Conservation (phyloP, 2,888 invertebrate genomes). For the Glaucopsyche alexis region DNA sequence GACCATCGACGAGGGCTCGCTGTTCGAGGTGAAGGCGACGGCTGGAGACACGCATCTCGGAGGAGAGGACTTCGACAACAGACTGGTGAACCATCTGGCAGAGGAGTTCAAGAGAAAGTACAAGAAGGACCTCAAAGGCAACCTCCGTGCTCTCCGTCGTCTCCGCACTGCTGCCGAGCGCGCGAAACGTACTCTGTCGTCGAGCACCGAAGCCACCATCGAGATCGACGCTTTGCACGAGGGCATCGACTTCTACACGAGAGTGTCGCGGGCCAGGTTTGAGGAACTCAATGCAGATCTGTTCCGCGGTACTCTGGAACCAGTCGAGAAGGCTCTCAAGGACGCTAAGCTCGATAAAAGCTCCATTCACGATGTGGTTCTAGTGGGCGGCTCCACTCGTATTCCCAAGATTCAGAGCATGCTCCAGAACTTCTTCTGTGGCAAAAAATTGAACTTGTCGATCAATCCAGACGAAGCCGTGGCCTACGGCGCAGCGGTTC, state of each 20-base stretch:
- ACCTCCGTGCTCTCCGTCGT: slow-evolving; percentile 84
- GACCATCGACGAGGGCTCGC: slow-evolving; percentile 88
- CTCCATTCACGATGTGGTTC: slow-evolving; percentile 87
- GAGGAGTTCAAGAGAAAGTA: slow-evolving; percentile 86
- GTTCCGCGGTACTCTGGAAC: slow-evolving; percentile 86
- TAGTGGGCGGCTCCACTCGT: slow-evolving; percentile 90
- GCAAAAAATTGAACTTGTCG: slow-evolving; percentile 85
- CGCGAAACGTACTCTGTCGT: slow-evolving; percentile 88
- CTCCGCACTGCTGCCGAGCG: slow-evolving; percentile 88
- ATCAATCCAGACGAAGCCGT: slow-evolving; percentile 91
- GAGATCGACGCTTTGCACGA: slow-evolving; percentile 88
- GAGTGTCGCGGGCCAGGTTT: slow-evolving; percentile 86
- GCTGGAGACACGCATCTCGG: slow-evolving; percentile 92
- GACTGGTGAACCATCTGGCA: slow-evolving; percentile 83
- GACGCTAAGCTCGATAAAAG: slow-evolving; percentile 90
- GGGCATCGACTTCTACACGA: slow-evolving; percentile 84
- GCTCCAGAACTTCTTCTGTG: slow-evolving; percentile 87
- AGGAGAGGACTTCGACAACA: slow-evolving; percentile 85
- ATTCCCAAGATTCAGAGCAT: slow-evolving; percentile 89
- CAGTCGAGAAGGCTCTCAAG: slow-evolving; percentile 87
- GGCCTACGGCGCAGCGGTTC: slow-evolving; percentile 88
- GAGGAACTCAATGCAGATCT: slow-evolving; percentile 87
- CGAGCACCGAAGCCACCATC: slow-evolving; percentile 86
- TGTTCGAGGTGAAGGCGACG: slow-evolving; percentile 89
- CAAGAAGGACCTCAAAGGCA: slow-evolving; percentile 83